These are phyloP conservation scores for Eumaeus atala DNA, from an alignment of 1,140 invertebrate species.

Conservation along the genomic window DNA sequence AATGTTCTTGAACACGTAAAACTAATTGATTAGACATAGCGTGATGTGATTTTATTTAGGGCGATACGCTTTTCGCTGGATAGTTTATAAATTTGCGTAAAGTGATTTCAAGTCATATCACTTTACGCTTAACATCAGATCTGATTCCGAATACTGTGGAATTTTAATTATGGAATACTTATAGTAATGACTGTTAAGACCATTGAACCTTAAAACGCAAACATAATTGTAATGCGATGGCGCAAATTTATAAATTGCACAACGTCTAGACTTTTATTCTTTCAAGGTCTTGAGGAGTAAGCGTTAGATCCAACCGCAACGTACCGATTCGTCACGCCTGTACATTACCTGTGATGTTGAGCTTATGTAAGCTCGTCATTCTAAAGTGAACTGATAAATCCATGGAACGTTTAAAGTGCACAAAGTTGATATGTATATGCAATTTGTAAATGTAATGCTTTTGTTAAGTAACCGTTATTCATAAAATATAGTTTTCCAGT, in stretches of 20 bases:
- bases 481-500: too few species aligned
- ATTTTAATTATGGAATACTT: not conserved
- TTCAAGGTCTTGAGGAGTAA: conserved; percentile 54
- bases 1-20: conserved; percentile 32
- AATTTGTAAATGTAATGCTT: too few species aligned
- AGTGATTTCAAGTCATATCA: not conserved
- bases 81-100: not conserved
- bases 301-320: conserved; percentile 39
- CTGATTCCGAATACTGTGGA: too few species aligned
- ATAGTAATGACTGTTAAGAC: conserved; percentile 33
- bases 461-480: too few species aligned
- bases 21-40: conserved; percentile 38
- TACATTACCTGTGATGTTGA: conserved; percentile 25
- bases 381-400: too few species aligned
- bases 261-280: conserved; percentile 63
- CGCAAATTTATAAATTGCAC: conserved; percentile 69
- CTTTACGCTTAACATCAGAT: too few species aligned
- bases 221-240: conserved; percentile 63
- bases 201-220: conserved; percentile 60
- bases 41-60: conserved; percentile 43
- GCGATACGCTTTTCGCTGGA: conserved; percentile 32
- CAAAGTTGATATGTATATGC: too few species aligned
- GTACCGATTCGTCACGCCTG: conserved; percentile 50
- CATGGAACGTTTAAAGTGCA: too few species aligned
- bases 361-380: conserved; percentile 20